Evolutionary conservation across 2,113 vertebrate genomes (phyloP).

Genomic region (Sceloporus tristichus): DNA sequence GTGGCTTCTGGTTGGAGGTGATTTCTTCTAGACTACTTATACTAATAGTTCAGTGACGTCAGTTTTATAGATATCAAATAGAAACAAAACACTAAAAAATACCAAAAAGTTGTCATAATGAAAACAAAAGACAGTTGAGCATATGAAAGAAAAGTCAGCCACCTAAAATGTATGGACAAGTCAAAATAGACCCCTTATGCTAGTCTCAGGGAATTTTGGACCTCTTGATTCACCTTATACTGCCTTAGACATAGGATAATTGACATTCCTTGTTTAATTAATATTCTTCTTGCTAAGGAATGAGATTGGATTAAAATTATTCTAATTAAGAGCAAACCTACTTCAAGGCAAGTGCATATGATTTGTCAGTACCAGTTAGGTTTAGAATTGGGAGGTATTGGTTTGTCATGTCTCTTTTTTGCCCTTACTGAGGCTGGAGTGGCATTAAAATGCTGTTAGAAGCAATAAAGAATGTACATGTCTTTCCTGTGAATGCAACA

Average conservation of each 20-base stretch:
- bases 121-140: no score
- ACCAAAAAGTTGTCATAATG: no score
- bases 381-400: neutral
- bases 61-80: no score
- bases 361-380: neutral
- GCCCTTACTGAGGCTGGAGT: neutral
- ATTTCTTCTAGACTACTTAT: no score
- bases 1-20: neutral
- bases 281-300: neutral
- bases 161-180: no score
- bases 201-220: neutral
- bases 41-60: no score
- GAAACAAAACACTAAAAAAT: no score
- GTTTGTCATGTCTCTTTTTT: neutral
- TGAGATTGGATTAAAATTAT: neutral
- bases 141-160: no score
- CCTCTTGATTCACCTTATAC: neutral
- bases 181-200: no score
- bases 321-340: neutral
- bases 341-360: neutral
- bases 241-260: neutral
- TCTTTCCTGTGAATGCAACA: neutral
- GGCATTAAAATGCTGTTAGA: neutral
- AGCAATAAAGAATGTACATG: neutral
- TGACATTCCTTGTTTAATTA: neutral